Percentiles rank a stretch among this genome's conserved stretches.
Evolutionary conservation across 2,888 invertebrate species (phyloP).

Genomic region (Phyto melanocephala): DNA sequence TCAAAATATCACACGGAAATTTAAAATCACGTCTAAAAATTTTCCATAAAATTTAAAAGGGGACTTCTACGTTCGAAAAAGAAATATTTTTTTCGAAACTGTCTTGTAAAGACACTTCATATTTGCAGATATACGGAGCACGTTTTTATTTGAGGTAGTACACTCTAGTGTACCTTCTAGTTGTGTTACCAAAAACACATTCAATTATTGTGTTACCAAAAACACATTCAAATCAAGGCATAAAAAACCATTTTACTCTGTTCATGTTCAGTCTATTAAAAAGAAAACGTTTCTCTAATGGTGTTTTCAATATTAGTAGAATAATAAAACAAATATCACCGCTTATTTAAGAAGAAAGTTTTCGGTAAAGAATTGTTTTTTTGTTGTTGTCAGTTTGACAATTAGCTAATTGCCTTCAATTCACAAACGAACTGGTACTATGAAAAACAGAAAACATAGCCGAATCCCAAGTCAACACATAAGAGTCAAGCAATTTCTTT

Average conservation of each 20-base stretch:
- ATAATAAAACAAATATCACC: not conserved
- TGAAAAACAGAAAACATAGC: not conserved
- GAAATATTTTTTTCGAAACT: no score
- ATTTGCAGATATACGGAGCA: no score
- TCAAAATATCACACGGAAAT: no score
- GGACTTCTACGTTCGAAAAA: no score
- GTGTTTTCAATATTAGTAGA: not conserved
- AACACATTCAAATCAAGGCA: not conserved
- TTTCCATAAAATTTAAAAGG: no score
- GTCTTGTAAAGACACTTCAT: no score
- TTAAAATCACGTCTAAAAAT: no score
- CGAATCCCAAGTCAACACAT: not conserved
- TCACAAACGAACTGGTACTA: not conserved
- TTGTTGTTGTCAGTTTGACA: conserved; percentile 42
- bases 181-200: no score
- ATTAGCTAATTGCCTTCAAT: conserved; percentile 49
- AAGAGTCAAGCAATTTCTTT: not conserved
- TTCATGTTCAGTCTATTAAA: not conserved
- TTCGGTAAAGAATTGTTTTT: not conserved
- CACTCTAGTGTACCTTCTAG: no score
- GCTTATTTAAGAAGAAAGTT: not conserved
- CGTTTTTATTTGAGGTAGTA: no score
- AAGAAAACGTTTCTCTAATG: not conserved
- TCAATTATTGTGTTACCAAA: no score
- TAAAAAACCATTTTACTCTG: not conserved